phyloP scores from a whole-genome alignment of 2,888 invertebrate genomes.

The Orchesellides sinensis region DNA sequence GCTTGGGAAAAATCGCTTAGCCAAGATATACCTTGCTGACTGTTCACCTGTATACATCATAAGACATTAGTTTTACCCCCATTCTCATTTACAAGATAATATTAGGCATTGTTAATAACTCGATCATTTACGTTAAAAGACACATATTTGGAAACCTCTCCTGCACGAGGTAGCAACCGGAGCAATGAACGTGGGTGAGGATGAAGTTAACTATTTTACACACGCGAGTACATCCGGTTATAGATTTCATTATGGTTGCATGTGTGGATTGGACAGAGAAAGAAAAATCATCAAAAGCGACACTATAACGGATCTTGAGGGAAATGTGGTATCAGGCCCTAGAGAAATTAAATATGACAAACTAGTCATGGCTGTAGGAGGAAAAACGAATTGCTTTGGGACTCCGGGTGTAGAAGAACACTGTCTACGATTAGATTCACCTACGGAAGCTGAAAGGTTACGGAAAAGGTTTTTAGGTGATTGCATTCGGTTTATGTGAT shows the following conservation, averaged over 20 bases:
- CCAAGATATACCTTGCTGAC: conserved; percentile 52
- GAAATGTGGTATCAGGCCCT: conserved; percentile 23
- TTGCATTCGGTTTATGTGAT: not conserved
- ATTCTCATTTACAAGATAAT: not conserved
- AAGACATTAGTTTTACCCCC: not conserved
- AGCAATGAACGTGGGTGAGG: conserved; percentile 63
- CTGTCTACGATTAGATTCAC: conserved; percentile 55
- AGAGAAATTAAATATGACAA: conserved; percentile 57
- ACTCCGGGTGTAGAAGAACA: conserved; percentile 63
- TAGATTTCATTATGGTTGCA: conserved; percentile 59
- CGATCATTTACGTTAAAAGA: conserved; percentile 9
- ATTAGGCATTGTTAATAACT: not conserved
- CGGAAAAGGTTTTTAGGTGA: conserved; percentile 51
- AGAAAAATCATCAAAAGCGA: conserved; percentile 41
- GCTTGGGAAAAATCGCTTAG: conserved; percentile 44
- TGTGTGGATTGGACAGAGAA: conserved; percentile 61
- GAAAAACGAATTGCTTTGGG: conserved; percentile 56
- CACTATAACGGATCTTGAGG: conserved; percentile 22
- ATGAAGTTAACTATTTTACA: conserved; percentile 67
- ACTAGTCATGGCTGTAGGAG: conserved; percentile 62
- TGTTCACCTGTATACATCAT: conserved; percentile 21
- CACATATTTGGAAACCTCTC: conserved; percentile 69
- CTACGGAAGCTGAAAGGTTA: conserved; percentile 54
- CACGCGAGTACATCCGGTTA: conserved; percentile 44
- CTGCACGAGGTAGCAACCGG: conserved; percentile 41